phyloP scores from a whole-genome alignment of 1,140 invertebrate genomes.

The Bombus balteatus region DNA sequence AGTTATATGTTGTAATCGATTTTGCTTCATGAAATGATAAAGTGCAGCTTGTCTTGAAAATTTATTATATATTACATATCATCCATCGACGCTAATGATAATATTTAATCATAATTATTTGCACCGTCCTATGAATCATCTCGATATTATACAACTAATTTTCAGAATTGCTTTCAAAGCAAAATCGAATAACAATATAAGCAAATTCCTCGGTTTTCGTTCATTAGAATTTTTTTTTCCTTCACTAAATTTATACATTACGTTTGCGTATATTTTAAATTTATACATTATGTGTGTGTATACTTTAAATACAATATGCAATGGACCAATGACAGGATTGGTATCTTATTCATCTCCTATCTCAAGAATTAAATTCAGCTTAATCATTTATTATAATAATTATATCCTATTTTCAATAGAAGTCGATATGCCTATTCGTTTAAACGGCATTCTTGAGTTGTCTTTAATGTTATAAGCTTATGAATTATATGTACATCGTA shows the following conservation, averaged over 20 bases:
- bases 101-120: conserved; percentile 43
- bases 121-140: conserved; percentile 43
- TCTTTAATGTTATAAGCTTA: conserved; percentile 24
- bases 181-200: conserved; percentile 59
- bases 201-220: conserved; percentile 52
- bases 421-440: conserved; percentile 62
- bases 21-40: conserved; percentile 36
- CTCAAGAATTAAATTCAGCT: conserved; percentile 59
- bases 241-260: conserved; percentile 67
- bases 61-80: conserved; percentile 49
- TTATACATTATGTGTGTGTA: conserved; percentile 66
- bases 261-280: conserved; percentile 66
- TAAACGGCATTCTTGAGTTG: conserved; percentile 41
- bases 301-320: conserved; percentile 66
- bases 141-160: conserved; percentile 48
- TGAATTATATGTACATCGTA: conserved; percentile 41
- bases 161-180: conserved; percentile 41
- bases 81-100: conserved; percentile 30
- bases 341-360: conserved; percentile 62
- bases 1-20: conserved; percentile 20
- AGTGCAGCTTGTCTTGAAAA: conserved; percentile 39
- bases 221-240: conserved; percentile 52
- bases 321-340: conserved; percentile 67
- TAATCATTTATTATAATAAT: conserved; percentile 63
- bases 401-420: conserved; percentile 60